These are phyloP conservation scores for Bombyx mandarina DNA, from an alignment of 1,140 invertebrate species.

Conservation along the genomic window DNA sequence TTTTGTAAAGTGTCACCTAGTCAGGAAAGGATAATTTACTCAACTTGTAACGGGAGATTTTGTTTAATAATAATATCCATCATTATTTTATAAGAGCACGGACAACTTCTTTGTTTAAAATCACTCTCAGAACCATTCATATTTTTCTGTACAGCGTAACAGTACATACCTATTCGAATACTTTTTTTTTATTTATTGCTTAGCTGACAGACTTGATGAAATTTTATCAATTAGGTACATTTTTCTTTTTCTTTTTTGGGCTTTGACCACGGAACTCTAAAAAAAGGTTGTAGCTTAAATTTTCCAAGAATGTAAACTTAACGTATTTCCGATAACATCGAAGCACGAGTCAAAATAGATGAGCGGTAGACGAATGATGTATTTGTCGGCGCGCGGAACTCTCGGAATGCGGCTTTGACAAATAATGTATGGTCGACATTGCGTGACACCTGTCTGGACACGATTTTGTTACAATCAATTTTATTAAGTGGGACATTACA, in stretches of 20 bases:
- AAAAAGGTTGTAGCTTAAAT: too few relatives aligned
- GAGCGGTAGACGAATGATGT: slow-evolving; percentile 6
- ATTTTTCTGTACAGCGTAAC: too few relatives aligned
- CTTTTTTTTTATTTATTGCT: too few relatives aligned
- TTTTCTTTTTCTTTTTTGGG: neutral
- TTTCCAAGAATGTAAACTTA: neutral
- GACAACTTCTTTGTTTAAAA: neutral
- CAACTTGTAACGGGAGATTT: too few relatives aligned
- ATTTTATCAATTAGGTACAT: neutral
- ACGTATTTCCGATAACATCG: slow-evolving; percentile 9
- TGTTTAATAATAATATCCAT: too few relatives aligned
- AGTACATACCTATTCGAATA: too few relatives aligned
- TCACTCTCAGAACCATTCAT: neutral
- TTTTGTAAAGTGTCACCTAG: too few relatives aligned
- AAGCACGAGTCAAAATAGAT: slow-evolving; percentile 15
- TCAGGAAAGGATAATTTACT: too few relatives aligned
- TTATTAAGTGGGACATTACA: neutral
- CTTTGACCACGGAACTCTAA: neutral
- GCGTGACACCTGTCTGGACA: slow-evolving; percentile 27
- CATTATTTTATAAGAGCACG: neutral
- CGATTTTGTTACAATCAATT: slow-evolving; percentile 29
- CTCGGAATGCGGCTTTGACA: slow-evolving; percentile 23
- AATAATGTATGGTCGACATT: slow-evolving; percentile 24
- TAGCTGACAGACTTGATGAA: neutral
- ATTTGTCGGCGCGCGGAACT: slow-evolving; percentile 5